Percentiles rank a stretch among this genome's conserved stretches.
Evolutionary conservation across 37 sponge, comb jelly and placozoan genomes (phyloP).

Genomic region (Ephydatia muelleri): DNA sequence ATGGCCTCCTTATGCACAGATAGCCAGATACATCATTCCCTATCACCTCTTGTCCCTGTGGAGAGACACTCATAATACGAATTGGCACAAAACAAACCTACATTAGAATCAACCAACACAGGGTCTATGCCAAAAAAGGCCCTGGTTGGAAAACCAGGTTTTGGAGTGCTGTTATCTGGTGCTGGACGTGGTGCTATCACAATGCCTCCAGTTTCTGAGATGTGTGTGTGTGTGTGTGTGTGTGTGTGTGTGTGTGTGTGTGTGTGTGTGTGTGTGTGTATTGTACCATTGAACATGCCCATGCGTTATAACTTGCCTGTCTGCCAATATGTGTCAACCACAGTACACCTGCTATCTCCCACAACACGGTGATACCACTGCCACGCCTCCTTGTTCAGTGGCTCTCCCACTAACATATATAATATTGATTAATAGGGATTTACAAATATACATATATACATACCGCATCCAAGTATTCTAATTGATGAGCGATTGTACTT

Average conservation of each 20-base stretch:
- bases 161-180: constrained; percentile 33
- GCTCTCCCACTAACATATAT: constrained; percentile 72
- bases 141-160: constrained; percentile 83
- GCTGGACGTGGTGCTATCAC: constrained; percentile 84
- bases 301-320: constrained; percentile 44
- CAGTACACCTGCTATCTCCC: constrained; percentile 75
- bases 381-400: constrained; percentile 81
- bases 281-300: background rate
- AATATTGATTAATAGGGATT: background rate
- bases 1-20: constrained; percentile 64
- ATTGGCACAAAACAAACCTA: background rate
- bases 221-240: no score
- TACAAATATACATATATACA: background rate
- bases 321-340: constrained; percentile 91
- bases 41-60: constrained; percentile 32
- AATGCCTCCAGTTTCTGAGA: constrained; percentile 80
- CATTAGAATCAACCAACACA: constrained; percentile 68
- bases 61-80: background rate
- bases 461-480: constrained; percentile 71
- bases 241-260: no score
- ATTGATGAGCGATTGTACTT: constrained; percentile 76
- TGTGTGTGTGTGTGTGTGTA: no score
- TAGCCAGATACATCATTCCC: constrained; percentile 56
- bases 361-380: constrained; percentile 76
- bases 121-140: constrained; percentile 92